Conservation (phyloP, 1,140 invertebrate species). For the Aphelenchoides avenae region DNA sequence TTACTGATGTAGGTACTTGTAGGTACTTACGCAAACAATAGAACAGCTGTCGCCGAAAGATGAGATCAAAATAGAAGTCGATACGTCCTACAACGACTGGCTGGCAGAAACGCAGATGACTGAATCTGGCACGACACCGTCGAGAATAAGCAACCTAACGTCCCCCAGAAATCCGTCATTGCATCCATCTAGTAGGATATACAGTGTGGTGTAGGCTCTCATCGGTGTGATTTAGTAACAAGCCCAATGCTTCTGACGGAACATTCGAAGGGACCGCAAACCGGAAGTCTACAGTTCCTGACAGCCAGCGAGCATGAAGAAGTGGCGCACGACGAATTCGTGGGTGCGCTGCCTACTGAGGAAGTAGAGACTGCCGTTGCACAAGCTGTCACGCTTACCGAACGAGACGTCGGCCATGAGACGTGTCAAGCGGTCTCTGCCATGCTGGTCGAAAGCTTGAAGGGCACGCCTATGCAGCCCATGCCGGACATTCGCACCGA, state of each 20-base stretch:
- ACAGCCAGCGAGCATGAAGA: constrained; percentile 87
- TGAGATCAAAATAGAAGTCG: constrained; percentile 59
- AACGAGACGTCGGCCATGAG: constrained; percentile 76
- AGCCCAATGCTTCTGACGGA: constrained; percentile 14
- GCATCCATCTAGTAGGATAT: background rate
- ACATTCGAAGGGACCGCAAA: constrained; percentile 1
- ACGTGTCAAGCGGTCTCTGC: constrained; percentile 68
- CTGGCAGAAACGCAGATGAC: constrained; percentile 32
- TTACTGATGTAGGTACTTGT: background rate
- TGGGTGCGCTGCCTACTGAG: constrained; percentile 77
- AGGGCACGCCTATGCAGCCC: constrained; percentile 31
- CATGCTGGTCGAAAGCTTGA: constrained; percentile 67
- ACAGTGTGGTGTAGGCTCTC: background rate
- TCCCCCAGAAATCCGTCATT: constrained; percentile 35
- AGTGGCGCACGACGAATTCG: constrained; percentile 70
- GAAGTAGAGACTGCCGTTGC: constrained; percentile 70
- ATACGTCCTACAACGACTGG: constrained; percentile 26
- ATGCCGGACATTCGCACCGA: constrained; percentile 2
- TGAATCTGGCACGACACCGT: constrained; percentile 35
- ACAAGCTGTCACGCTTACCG: constrained; percentile 79
- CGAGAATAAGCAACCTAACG: constrained; percentile 36
- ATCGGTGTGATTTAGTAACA: constrained; percentile 6
- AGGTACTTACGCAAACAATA: constrained; percentile 53
- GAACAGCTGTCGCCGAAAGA: constrained; percentile 64
- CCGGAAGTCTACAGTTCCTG: constrained; percentile 68